A percentile compares a stretch with the other conserved stretches of the same genome.
phyloP scores from a whole-genome alignment of 2,888 invertebrate genomes.

The Heliothis peltigera region DNA sequence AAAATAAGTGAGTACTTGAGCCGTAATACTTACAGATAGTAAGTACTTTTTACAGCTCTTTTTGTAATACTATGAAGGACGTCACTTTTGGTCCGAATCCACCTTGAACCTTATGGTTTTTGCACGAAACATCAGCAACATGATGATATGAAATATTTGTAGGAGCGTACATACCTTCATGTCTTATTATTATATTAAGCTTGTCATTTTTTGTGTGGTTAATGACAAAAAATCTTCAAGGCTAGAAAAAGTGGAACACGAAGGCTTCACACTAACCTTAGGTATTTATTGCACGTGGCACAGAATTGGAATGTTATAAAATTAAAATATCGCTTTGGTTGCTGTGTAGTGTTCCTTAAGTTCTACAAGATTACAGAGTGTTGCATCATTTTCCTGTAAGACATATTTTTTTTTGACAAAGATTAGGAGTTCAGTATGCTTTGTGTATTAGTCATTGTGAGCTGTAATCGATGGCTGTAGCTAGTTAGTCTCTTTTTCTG shows the following conservation, averaged over 20 bases:
- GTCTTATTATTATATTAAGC: conserved; percentile 23
- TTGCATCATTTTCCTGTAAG: not conserved
- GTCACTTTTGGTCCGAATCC: not conserved
- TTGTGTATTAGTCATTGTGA: too few relatives aligned
- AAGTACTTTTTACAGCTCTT: not conserved
- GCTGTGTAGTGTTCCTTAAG: not conserved
- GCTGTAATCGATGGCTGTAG: too few relatives aligned
- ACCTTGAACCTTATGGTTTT: conserved; percentile 10
- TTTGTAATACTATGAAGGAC: conserved; percentile 19
- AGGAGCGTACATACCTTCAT: conserved; percentile 11
- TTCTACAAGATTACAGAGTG: too few relatives aligned
- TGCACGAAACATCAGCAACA: not conserved
- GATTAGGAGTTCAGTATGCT: not conserved
- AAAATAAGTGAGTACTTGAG: not conserved
- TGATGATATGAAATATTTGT: conserved; percentile 8
- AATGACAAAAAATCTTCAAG: conserved; percentile 19
- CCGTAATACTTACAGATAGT: not conserved
- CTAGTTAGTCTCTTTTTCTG: not conserved
- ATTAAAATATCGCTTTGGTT: not conserved
- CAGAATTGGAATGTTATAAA: not conserved
- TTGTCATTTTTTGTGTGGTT: not conserved
- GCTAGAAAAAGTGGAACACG: conserved; percentile 34
- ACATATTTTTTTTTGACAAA: not conserved
- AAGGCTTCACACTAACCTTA: conserved; percentile 10
- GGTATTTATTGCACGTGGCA: conserved; percentile 9